phyloP scores from a whole-genome alignment of 2,113 vertebrate genomes.

The Carettochelys insculpta region DNA sequence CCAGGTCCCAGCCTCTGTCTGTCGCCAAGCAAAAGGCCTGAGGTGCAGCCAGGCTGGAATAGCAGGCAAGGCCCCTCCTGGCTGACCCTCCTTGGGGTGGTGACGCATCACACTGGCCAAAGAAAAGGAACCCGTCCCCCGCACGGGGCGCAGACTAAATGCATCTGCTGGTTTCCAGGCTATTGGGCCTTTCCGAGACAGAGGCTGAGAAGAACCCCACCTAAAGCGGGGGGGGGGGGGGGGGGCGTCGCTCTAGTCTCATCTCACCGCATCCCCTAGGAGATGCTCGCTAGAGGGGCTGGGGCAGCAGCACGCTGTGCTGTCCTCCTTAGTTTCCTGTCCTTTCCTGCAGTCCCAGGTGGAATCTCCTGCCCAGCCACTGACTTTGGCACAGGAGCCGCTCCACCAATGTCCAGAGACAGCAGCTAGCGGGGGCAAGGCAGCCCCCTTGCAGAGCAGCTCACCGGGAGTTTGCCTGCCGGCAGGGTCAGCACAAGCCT shows the following conservation, averaged over 20 bases:
- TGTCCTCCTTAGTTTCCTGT: too few relatives aligned
- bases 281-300: too few relatives aligned
- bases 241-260: neutral
- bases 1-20: neutral
- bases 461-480: neutral
- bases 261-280: neutral
- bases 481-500: neutral
- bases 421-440: too few relatives aligned
- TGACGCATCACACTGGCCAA: neutral
- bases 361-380: neutral
- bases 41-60: neutral
- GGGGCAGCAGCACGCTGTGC: too few relatives aligned
- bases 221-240: neutral
- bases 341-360: neutral
- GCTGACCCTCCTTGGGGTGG: neutral
- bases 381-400: neutral
- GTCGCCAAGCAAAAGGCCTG: neutral
- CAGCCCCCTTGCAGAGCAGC: neutral
- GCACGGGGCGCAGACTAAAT: neutral
- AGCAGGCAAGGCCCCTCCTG: neutral
- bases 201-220: too few relatives aligned
- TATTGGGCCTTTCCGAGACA: neutral
- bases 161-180: neutral
- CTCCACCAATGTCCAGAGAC: too few relatives aligned
- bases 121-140: neutral